These are phyloP conservation scores for Numida meleagris DNA, from an alignment of 2,113 vertebrate species.

Conservation along the genomic window DNA sequence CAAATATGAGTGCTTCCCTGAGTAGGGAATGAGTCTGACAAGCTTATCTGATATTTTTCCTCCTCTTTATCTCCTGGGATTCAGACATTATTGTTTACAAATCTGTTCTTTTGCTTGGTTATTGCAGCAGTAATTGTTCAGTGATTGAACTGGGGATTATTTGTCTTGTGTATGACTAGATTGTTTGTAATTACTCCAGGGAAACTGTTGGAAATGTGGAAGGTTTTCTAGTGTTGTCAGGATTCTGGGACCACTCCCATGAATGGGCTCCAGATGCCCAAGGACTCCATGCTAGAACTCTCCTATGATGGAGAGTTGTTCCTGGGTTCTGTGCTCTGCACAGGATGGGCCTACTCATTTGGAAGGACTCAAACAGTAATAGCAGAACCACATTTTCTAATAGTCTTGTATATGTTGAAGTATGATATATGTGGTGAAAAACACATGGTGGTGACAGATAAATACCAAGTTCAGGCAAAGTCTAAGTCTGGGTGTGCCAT, in stretches of 20 bases:
- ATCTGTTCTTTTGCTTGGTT: constrained; percentile 5
- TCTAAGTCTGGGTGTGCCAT: neutral
- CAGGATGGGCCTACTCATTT: neutral
- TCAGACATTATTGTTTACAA: neutral
- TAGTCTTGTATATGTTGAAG: neutral
- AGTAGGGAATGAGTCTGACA: neutral
- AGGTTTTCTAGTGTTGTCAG: neutral
- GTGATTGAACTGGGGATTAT: neutral
- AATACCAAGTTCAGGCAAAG: neutral
- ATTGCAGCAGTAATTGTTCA: constrained; percentile 19
- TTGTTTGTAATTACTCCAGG: neutral
- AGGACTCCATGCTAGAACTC: neutral
- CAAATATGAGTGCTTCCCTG: neutral
- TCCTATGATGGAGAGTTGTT: neutral
- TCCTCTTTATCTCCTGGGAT: neutral
- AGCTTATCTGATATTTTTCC: neutral
- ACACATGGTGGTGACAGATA: neutral
- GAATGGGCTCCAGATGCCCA: neutral
- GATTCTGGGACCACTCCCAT: neutral
- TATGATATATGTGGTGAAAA: neutral
- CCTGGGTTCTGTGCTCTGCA: neutral
- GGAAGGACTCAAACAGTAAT: neutral
- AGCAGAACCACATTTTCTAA: neutral
- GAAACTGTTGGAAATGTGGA: neutral
- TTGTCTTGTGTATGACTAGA: neutral